Evolutionary conservation across 2,113 vertebrate species (phyloP).

Genomic region (Tamias sibiricus): DNA sequence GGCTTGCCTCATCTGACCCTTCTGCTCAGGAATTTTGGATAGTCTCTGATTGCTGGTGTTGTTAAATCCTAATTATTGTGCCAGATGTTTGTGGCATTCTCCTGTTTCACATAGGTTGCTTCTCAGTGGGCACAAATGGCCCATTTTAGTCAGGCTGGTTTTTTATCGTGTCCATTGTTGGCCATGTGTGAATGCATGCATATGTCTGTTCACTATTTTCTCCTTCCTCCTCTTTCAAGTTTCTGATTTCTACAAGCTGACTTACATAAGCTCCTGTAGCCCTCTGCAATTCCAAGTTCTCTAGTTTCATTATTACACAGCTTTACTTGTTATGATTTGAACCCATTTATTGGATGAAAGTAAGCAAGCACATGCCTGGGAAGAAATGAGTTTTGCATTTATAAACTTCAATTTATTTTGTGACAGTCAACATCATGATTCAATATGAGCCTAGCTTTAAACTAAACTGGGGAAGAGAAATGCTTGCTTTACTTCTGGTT

Average conservation of each 20-base stretch:
- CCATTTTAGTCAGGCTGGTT: not conserved
- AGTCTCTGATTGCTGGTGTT: not conserved
- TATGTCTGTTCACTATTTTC: not conserved
- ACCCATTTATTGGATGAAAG: not conserved
- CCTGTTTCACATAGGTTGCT: not conserved
- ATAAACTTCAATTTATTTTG: not conserved
- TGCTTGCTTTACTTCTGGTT: not conserved
- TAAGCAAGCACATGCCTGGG: not conserved
- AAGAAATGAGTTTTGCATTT: not conserved
- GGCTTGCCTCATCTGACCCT: not conserved
- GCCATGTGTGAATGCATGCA: not conserved
- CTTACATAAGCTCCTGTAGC: not conserved
- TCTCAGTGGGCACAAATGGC: not conserved
- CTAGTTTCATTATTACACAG: not conserved
- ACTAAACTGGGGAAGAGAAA: not conserved
- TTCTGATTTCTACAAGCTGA: conserved; percentile 5
- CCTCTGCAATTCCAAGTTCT: not conserved
- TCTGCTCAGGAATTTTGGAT: not conserved
- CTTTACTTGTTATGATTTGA: not conserved
- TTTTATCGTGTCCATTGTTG: not conserved
- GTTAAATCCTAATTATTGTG: conserved; percentile 10
- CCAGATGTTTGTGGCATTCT: not conserved
- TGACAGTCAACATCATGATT: not conserved
- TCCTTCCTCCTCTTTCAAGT: not conserved
- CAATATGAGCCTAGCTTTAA: not conserved